Conservation (phyloP, 2,888 invertebrate genomes). For the Anoncus sp. region DNA sequence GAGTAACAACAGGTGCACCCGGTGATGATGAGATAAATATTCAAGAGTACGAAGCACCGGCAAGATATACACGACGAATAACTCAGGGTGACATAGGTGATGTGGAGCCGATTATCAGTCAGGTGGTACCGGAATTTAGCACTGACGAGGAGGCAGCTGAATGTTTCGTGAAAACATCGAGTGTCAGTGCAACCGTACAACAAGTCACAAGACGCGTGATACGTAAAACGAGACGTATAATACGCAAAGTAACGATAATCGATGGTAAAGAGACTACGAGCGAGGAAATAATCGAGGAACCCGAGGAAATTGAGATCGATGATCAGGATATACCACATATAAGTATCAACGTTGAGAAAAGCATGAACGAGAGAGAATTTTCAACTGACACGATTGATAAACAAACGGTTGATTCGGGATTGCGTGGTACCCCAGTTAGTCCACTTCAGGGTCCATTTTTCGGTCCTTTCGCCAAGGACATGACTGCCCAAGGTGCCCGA, state of each 20-base stretch:
- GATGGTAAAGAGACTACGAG: constrained; percentile 93
- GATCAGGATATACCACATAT: constrained; percentile 90
- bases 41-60: constrained; percentile 88
- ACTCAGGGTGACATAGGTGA: constrained; percentile 85
- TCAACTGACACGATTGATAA: background rate
- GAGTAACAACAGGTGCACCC: constrained; percentile 87
- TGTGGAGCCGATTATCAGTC: constrained; percentile 77
- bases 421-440: constrained; percentile 60
- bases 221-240: constrained; percentile 89
- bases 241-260: constrained; percentile 90
- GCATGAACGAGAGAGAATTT: constrained; percentile 84
- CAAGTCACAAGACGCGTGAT: constrained; percentile 92
- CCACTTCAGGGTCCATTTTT: constrained; percentile 74
- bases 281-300: constrained; percentile 94
- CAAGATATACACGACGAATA: constrained; percentile 86
- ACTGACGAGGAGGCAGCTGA: constrained; percentile 73
- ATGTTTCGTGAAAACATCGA: constrained; percentile 87
- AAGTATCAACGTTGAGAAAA: constrained; percentile 87
- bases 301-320: constrained; percentile 89
- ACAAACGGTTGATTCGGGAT: background rate
- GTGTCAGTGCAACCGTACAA: constrained; percentile 91
- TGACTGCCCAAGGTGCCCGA: constrained; percentile 49
- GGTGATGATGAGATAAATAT: constrained; percentile 87
- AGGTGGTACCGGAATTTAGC: constrained; percentile 45
- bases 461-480: constrained; percentile 74